Evolutionary conservation across 2,797 vertebrate genomes (phyloP).

Genomic region (Poeciliopsis gracilis): DNA sequence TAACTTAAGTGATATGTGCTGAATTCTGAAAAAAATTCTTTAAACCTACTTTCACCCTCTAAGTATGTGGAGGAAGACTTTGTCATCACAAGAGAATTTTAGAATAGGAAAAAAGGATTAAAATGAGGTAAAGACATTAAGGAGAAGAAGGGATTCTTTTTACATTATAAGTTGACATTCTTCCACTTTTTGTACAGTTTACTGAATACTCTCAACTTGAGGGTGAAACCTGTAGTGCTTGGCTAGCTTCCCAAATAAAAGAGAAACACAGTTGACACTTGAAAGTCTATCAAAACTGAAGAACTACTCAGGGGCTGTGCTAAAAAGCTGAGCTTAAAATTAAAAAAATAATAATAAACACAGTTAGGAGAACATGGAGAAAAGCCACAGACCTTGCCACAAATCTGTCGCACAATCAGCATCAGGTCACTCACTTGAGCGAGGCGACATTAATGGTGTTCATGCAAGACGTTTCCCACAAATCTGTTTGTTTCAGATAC

Average conservation of each 20-base stretch:
- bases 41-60: conserved; percentile 55
- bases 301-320: conserved; percentile 26
- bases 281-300: conserved; percentile 43
- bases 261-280: conserved; percentile 62
- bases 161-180: conserved; percentile 66
- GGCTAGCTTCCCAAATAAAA: conserved; percentile 60
- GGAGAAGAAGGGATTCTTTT: conserved; percentile 55
- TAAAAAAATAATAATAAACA: conserved; percentile 47
- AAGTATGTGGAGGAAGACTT: conserved; percentile 63
- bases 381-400: conserved; percentile 65
- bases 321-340: conserved; percentile 30
- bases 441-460: conserved; percentile 76
- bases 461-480: conserved; percentile 80
- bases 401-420: conserved; percentile 64
- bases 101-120: conserved; percentile 25
- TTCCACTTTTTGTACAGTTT: conserved; percentile 45
- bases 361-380: conserved; percentile 49
- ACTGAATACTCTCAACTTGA: conserved; percentile 32
- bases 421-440: conserved; percentile 65
- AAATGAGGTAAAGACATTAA: conserved; percentile 64
- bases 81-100: conserved; percentile 48
- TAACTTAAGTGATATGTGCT: conserved; percentile 76
- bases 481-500: conserved; percentile 67
- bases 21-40: conserved; percentile 57
- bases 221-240: conserved; percentile 70